phyloP scores from a whole-genome alignment of 2,888 invertebrate species.

The Pediacus dermestoides region DNA sequence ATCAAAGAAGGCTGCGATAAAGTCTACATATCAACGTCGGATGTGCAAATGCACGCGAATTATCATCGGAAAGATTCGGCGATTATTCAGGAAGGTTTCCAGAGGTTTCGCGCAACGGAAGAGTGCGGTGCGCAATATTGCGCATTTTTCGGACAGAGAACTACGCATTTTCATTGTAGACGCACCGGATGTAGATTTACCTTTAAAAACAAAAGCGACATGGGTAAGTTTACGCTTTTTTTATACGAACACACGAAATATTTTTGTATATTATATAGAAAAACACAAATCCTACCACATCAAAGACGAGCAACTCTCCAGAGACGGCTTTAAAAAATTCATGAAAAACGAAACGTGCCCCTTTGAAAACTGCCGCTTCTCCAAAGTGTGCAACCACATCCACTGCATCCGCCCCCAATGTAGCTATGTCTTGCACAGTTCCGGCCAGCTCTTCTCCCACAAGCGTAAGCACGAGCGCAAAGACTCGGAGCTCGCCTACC shows the following conservation, averaged over 20 bases:
- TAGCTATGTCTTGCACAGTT: slow-evolving; percentile 93
- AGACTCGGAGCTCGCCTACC: slow-evolving; percentile 84
- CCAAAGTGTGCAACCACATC: slow-evolving; percentile 94
- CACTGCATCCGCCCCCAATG: slow-evolving; percentile 96
- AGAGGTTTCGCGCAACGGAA: slow-evolving; percentile 92
- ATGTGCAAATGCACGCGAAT: slow-evolving; percentile 99
- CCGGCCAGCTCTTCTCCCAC: slow-evolving; percentile 94
- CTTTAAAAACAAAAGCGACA: slow-evolving; percentile 98
- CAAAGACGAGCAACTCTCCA: slow-evolving; percentile 91
- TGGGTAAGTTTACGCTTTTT: slow-evolving; percentile 69
- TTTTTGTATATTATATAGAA: slow-evolving; percentile 68
- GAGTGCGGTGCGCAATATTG: slow-evolving; percentile 90
- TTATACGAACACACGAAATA: too few species aligned
- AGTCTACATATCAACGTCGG: slow-evolving; percentile 97
- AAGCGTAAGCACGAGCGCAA: slow-evolving; percentile 95
- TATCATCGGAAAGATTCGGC: slow-evolving; percentile 97
- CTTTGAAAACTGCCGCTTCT: slow-evolving; percentile 89
- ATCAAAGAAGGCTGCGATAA: slow-evolving; percentile 91
- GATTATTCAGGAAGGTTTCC: slow-evolving; percentile 96
- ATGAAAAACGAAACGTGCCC: slow-evolving; percentile 95
- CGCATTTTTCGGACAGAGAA: slow-evolving; percentile 88
- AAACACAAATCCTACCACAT: slow-evolving; percentile 98
- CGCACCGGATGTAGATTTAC: slow-evolving; percentile 88
- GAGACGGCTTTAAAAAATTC: slow-evolving; percentile 98
- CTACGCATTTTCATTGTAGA: slow-evolving; percentile 96